A percentile compares a stretch with the other conserved stretches of the same genome.
Evolutionary conservation across 37 sponge, comb jelly and placozoan species (phyloP).

Genomic region (Hexactinellida sp.): DNA sequence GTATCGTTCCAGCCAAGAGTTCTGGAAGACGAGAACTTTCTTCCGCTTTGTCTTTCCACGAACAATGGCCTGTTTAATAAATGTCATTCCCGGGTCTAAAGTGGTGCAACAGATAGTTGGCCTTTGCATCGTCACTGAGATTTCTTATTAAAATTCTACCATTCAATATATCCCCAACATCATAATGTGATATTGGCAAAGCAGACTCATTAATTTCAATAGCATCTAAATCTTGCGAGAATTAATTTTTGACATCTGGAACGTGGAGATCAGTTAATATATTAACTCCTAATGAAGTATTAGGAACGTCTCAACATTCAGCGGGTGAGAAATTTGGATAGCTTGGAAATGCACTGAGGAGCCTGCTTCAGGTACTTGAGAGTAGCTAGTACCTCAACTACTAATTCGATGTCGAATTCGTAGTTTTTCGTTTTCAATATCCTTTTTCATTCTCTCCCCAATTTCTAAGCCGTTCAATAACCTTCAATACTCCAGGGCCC

Average conservation of each 20-base stretch:
- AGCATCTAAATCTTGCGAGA: background rate
- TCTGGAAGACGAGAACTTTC: background rate
- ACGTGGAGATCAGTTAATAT: background rate
- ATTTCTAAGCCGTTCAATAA: too few species aligned
- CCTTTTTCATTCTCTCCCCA: too few species aligned
- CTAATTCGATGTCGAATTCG: background rate
- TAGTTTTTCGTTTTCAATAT: too few species aligned
- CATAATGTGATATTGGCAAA: constrained; percentile 1
- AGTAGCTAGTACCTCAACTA: background rate
- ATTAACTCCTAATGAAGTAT: background rate
- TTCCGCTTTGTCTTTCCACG: background rate
- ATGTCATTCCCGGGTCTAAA: background rate
- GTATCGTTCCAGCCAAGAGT: background rate
- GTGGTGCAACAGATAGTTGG: background rate
- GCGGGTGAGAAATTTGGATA: background rate
- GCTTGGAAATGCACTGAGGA: background rate
- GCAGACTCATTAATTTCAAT: background rate
- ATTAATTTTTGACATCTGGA: background rate
- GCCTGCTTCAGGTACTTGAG: background rate
- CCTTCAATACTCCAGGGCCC: too few species aligned
- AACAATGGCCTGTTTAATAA: background rate
- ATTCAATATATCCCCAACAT: background rate
- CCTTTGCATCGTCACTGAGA: background rate
- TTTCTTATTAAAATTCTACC: background rate
- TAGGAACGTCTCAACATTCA: background rate